These are phyloP conservation scores for Paraescarpia echinospica DNA, from an alignment of 1,140 invertebrate species.

Conservation along the genomic window DNA sequence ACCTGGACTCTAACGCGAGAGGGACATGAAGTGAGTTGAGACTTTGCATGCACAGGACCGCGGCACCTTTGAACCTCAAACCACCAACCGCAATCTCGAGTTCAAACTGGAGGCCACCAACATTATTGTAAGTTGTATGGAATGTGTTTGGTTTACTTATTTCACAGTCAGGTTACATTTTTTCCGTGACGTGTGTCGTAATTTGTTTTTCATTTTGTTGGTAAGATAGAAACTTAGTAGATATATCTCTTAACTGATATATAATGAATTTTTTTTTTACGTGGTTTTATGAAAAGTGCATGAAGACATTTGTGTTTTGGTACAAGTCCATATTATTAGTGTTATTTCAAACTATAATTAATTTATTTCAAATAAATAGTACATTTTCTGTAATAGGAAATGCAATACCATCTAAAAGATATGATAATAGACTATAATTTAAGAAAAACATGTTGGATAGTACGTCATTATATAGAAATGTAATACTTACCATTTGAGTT, in stretches of 20 bases:
- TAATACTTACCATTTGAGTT: not conserved
- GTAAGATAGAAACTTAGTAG: slow-evolving; percentile 8
- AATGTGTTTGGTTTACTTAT: not conserved
- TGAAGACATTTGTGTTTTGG: too few relatives aligned
- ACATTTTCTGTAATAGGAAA: not conserved
- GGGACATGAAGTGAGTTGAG: slow-evolving; percentile 33
- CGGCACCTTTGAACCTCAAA: slow-evolving; percentile 39
- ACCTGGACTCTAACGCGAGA: slow-evolving; percentile 39
- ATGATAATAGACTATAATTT: slow-evolving; percentile 6
- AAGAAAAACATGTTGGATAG: not conserved
- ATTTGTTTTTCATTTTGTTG: too few relatives aligned
- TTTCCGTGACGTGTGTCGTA: too few relatives aligned
- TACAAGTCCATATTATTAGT: too few relatives aligned
- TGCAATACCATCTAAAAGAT: too few relatives aligned
- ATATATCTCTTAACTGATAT: not conserved
- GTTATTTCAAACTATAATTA: not conserved
- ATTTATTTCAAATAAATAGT: slow-evolving; percentile 10
- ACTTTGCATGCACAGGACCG: slow-evolving; percentile 44
- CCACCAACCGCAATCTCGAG: slow-evolving; percentile 29
- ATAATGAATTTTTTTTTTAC: too few relatives aligned
- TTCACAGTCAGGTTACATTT: too few relatives aligned
- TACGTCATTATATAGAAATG: too few relatives aligned
- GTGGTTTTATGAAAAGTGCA: too few relatives aligned
- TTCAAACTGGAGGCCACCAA: slow-evolving; percentile 38
- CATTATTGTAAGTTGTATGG: slow-evolving; percentile 32